phyloP scores from a whole-genome alignment of 2,797 vertebrate species.

The Danio tinwini region DNA sequence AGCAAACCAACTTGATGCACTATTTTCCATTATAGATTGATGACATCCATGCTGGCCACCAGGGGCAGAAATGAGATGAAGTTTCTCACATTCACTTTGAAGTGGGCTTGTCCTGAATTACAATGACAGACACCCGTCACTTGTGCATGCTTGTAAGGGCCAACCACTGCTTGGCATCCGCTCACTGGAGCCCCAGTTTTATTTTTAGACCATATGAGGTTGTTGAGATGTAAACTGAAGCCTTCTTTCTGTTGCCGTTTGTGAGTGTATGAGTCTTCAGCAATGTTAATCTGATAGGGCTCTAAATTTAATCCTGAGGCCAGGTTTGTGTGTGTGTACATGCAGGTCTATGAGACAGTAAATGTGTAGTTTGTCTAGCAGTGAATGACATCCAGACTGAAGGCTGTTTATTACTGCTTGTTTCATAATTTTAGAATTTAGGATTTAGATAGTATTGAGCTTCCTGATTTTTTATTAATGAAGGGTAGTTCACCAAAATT shows the following conservation, averaged over 20 bases:
- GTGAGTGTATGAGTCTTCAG: constrained; percentile 28
- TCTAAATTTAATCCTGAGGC: constrained; percentile 53
- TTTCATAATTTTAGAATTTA: background rate
- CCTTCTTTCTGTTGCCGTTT: constrained; percentile 64
- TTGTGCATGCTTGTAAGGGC: constrained; percentile 64
- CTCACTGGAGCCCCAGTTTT: constrained; percentile 41
- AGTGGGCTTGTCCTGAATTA: constrained; percentile 1
- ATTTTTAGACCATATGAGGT: constrained; percentile 72
- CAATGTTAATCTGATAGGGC: constrained; percentile 33
- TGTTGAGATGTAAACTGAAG: constrained; percentile 72
- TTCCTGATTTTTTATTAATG: background rate
- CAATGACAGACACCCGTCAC: constrained; percentile 61
- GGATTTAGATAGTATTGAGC: background rate
- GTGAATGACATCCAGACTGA: background rate
- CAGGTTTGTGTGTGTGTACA: constrained; percentile 33
- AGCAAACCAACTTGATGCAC: background rate
- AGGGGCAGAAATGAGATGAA: constrained; percentile 1
- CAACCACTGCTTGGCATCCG: constrained; percentile 52
- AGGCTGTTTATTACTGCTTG: background rate
- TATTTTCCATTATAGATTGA: background rate
- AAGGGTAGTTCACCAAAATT: background rate
- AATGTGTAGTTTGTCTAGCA: constrained; percentile 39
- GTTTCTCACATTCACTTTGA: constrained; percentile 23
- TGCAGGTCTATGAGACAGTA: background rate
- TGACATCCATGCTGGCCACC: constrained; percentile 8